phyloP scores from a whole-genome alignment of 2,888 invertebrate species.

The Parnassius glacialis region DNA sequence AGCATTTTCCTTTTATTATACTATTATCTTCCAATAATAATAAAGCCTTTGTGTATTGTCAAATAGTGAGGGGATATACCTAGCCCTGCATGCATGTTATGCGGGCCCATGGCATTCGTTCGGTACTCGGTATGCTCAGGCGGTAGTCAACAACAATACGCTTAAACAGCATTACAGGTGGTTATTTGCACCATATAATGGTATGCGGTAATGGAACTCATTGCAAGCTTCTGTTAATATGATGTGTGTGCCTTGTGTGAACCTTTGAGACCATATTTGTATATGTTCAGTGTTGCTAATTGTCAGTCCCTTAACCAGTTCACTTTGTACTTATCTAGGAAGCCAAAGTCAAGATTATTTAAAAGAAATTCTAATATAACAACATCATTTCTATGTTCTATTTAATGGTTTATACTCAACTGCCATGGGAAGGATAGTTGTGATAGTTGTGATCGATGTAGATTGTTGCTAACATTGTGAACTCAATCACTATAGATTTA shows the following conservation, averaged over 20 bases:
- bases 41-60: constrained; percentile 35
- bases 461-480: too few relatives aligned
- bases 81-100: constrained; percentile 64
- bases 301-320: neutral
- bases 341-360: too few relatives aligned
- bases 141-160: constrained; percentile 67
- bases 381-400: too few relatives aligned
- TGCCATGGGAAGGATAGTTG: too few relatives aligned
- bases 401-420: too few relatives aligned
- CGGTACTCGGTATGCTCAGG: constrained; percentile 61
- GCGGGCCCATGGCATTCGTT: constrained; percentile 63
- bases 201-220: constrained; percentile 18
- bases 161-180: constrained; percentile 68
- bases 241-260: neutral
- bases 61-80: constrained; percentile 65
- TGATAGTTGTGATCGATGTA: too few relatives aligned
- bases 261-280: neutral
- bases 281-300: neutral
- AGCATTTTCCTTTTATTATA: too few relatives aligned
- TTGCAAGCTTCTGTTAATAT: constrained; percentile 12
- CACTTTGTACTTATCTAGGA: too few relatives aligned
- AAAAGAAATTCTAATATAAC: too few relatives aligned
- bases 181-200: constrained; percentile 33
- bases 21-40: neutral
- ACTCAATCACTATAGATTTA: too few relatives aligned